Evolutionary conservation across 2,113 vertebrate species (phyloP).

Genomic region (Dicentrarchus labrax): DNA sequence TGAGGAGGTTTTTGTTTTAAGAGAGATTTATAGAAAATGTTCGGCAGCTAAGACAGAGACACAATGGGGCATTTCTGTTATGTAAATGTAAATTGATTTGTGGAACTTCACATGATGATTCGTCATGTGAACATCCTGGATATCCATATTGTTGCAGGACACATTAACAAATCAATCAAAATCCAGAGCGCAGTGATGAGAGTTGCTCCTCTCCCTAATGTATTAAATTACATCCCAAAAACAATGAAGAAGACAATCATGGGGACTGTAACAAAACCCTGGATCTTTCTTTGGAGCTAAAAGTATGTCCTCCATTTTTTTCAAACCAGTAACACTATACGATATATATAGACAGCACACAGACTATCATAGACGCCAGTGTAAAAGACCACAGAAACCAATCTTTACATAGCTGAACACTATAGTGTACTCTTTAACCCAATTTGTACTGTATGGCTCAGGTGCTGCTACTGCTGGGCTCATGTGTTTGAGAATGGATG

Average conservation of each 20-base stretch:
- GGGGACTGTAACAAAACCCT: not conserved
- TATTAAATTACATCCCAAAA: too few species aligned
- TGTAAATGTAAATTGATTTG: not conserved
- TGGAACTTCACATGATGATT: not conserved
- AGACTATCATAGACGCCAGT: not conserved
- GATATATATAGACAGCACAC: not conserved
- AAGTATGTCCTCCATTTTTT: not conserved
- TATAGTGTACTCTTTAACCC: slow-evolving; percentile 17
- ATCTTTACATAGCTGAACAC: not conserved
- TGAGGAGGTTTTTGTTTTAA: not conserved
- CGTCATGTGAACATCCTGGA: too few species aligned
- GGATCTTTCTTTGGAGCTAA: not conserved
- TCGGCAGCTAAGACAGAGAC: not conserved
- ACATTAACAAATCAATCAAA: too few species aligned
- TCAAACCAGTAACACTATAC: not conserved
- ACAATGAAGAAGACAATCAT: too few species aligned
- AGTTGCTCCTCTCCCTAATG: too few species aligned
- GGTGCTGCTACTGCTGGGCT: slow-evolving; percentile 62
- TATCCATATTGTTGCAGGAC: not conserved
- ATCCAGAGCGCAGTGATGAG: too few species aligned
- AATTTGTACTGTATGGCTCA: slow-evolving; percentile 41
- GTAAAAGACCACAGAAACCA: not conserved
- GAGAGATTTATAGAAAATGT: not conserved
- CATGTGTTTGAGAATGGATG: slow-evolving; percentile 75
- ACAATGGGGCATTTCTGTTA: not conserved